Evolutionary conservation across 2,888 invertebrate genomes (phyloP), one percentile per base, ranked within the genome.

Genomic region (Cephus rjabovi): DNA sequence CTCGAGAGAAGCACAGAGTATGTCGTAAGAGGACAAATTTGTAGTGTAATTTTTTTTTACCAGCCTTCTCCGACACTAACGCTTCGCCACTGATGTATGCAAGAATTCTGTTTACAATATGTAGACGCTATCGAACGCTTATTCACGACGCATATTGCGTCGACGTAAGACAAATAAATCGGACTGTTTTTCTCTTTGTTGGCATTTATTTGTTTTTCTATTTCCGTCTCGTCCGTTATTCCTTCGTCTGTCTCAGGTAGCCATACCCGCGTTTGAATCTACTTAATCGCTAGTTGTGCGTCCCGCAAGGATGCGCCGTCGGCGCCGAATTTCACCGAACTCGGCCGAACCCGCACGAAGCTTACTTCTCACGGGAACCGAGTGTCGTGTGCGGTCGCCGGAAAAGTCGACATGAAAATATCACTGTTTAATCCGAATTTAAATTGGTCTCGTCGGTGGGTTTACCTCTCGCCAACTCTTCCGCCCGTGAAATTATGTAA

Each of bases 391-490:
- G 69, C 9, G 34, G 35, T 9, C 23, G 31, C 12, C 33, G 15
- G 12, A 78, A 71, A 71, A 71, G 15, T 23, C 15, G 69, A 77
- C 75, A 40, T 75, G 78, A 68, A 78, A 73, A 78, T 78, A 78
- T 78, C 78, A 71, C 75, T 35, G 37, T 73, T 78, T 78, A 76
- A 78, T 78, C 75, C 75, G 75, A 73, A 76, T 75, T 78, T 78
- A 78, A 78, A 78, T 78, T 78, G 76, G 78, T 78, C 78, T 75
- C 77, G 34, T 9, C 77, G 77, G 73, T 69, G 69, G 77, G 40
- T 74, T 74, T 37, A 75, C 40, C 23, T 56, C 56, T 70, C 56
- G 77, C 75, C 75, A 71, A 75, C 77, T 77, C 77, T 68, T 71
- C 23, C 56, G 23, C 23, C 56, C 23, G 56, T 56, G 56, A 9